Base-by-base conservation (phyloP, 2,113 vertebrate species). In the Puffinus mauretanicus region DNA sequence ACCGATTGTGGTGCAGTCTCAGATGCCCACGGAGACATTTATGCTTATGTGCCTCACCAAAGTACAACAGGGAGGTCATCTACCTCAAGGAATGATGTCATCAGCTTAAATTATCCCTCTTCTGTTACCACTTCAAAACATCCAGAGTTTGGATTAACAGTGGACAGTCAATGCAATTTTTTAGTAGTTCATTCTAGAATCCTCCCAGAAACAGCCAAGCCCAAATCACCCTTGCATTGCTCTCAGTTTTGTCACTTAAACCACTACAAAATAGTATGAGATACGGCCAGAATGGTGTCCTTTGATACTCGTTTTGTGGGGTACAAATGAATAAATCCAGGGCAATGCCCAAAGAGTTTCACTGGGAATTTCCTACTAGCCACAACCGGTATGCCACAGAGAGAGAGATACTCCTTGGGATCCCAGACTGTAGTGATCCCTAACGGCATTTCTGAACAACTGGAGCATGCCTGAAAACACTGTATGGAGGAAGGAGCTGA, bases 351-450 rank as follows among this genome's bases (percentile, higher is more conserved):
- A 26, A 70, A 55, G 15, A 44, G 8, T 57, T 71, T 80, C 22
- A 51, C 22, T 29, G 24, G 17, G 34, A 62, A 67, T 66, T 92
- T 80, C n/a, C 32, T 65, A 14, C 29, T 38, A 34, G 22, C 6
- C 7, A 34, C 30, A 69, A 1, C 12, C 5, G 3, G 14, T 57
- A 27, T 61, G 38, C 16, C 2, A 0, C 46, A 76, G 36, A 36
- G 14, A 76, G 34, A 34, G 16, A 55, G 27, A 36, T 12, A 7
- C 5, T 57, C 16, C 19, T 62, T 64, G 18, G 11, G 47, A 76
- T 84, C 47, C 24, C n/a, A 40, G 52, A 10, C 16, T 26, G 6
- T 8, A 29, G 49, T 16, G 44, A 78, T 70, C 40, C 44, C 46
- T 70, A 9, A 52, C 22, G 60, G 34, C 29, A 52, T 51, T 94